These are phyloP conservation scores for Condylura cristata DNA, from an alignment of 2,113 vertebrate genomes.

Conservation along the genomic window DNA sequence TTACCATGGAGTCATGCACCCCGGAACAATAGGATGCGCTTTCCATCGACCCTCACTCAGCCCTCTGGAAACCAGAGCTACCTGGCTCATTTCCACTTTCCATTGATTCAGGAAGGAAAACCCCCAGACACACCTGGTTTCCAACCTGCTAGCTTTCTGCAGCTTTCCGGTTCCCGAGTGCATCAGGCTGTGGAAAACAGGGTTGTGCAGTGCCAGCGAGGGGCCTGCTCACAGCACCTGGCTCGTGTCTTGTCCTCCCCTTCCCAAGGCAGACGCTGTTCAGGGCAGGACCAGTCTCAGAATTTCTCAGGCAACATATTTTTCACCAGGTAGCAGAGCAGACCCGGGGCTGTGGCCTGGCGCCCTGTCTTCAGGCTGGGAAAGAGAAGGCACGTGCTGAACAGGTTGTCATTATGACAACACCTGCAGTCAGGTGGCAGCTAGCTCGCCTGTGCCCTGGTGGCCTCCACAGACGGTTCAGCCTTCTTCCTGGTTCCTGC, in stretches of 20 bases:
- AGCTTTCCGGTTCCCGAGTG: background rate
- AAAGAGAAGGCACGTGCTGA: constrained; percentile 72
- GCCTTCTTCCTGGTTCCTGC: constrained; percentile 74
- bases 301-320: constrained; percentile 9
- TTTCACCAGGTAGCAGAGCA: constrained; percentile 32
- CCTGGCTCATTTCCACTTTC: background rate
- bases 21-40: constrained; percentile 47
- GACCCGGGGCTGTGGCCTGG: background rate
- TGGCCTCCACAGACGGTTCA: constrained; percentile 65
- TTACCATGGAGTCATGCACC: constrained; percentile 32
- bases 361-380: constrained; percentile 40
- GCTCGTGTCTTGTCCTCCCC: background rate
- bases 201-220: background rate
- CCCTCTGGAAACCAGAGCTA: background rate
- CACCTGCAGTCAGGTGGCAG: constrained; percentile 63
- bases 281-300: background rate
- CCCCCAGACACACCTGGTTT: background rate
- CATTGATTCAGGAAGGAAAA: background rate
- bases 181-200: background rate
- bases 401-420: constrained; percentile 65
- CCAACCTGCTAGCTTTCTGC: rapidly evolving
- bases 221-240: background rate
- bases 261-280: background rate
- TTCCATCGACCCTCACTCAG: constrained; percentile 44
- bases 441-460: constrained; percentile 72